Conservation (phyloP, 2,113 vertebrate species). For the Suncus etruscus region DNA sequence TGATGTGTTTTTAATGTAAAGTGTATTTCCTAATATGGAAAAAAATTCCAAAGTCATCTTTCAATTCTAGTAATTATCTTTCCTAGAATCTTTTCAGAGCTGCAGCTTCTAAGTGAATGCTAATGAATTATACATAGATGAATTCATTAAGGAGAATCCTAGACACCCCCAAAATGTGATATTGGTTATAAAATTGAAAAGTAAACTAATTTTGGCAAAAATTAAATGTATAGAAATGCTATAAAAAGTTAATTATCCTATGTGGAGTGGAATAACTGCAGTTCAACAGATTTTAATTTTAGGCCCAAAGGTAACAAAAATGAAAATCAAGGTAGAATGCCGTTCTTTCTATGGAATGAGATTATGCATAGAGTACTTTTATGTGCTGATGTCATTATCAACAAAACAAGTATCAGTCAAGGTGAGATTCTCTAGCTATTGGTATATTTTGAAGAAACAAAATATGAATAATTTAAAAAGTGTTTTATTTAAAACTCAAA, state of each 20-base stretch:
- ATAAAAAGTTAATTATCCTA: constrained; percentile 22
- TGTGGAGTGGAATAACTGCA: constrained; percentile 45
- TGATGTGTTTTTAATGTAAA: constrained; percentile 78
- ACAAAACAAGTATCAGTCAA: not conserved
- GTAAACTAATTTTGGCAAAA: constrained; percentile 63
- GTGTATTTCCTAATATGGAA: constrained; percentile 74
- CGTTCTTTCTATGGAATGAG: not conserved
- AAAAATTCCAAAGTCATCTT: constrained; percentile 66
- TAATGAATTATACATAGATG: constrained; percentile 78
- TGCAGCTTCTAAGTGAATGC: constrained; percentile 61
- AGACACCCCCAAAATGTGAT: constrained; percentile 65
- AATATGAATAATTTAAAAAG: not conserved
- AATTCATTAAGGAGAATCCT: constrained; percentile 48
- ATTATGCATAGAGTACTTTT: not conserved
- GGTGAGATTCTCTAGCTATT: not conserved
- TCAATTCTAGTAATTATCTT: constrained; percentile 76
- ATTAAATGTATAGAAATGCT: constrained; percentile 63
- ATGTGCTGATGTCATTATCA: not conserved
- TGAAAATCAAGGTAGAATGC: not conserved
- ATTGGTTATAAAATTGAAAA: constrained; percentile 60
- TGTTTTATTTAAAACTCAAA: constrained; percentile 22
- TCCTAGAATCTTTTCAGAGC: constrained; percentile 51
- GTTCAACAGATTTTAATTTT: constrained; percentile 55
- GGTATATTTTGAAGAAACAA: constrained; percentile 44
- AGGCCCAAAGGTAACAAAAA: constrained; percentile 23